phyloP scores from a whole-genome alignment of 2,113 vertebrate genomes.

The Sprattus sprattus region DNA sequence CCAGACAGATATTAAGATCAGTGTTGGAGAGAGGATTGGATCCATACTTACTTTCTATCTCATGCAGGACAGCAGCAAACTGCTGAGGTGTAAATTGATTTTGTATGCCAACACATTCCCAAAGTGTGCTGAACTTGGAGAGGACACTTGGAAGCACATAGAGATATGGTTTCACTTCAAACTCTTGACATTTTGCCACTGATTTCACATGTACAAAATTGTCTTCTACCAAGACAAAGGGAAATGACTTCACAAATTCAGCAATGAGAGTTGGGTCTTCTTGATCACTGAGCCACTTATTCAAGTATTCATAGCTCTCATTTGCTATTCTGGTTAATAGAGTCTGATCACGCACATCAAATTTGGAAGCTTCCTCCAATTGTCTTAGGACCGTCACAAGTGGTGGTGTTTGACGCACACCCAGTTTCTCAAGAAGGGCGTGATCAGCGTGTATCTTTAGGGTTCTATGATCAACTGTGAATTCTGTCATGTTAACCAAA shows the following conservation, averaged over 20 bases:
- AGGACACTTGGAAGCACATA: conserved; percentile 70
- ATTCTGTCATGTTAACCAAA: conserved; percentile 66
- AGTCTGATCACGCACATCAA: conserved; percentile 39
- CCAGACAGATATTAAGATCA: conserved; percentile 63
- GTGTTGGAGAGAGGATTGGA: conserved; percentile 51
- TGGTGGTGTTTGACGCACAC: conserved; percentile 49
- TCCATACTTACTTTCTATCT: conserved; percentile 53
- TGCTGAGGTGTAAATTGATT: conserved; percentile 61
- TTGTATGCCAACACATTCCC: conserved; percentile 71
- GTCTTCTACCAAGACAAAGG: conserved; percentile 73
- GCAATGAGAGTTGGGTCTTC: conserved; percentile 40
- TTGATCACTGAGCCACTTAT: conserved; percentile 47
- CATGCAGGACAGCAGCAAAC: conserved; percentile 62
- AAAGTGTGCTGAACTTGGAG: conserved; percentile 63
- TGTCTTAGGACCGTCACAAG: conserved; percentile 63
- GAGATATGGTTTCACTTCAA: conserved; percentile 76
- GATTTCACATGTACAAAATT: conserved; percentile 65
- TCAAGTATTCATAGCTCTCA: conserved; percentile 65
- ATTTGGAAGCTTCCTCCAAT: conserved; percentile 51
- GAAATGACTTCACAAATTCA: conserved; percentile 58
- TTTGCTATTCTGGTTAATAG: conserved; percentile 50
- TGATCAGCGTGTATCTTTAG: conserved; percentile 53
- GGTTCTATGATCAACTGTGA: conserved; percentile 53
- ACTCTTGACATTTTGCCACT: conserved; percentile 65
- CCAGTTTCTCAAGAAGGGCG: conserved; percentile 55